These are phyloP conservation scores for Brachyistius frenatus DNA, from an alignment of 2,113 vertebrate genomes.

Conservation along the genomic window DNA sequence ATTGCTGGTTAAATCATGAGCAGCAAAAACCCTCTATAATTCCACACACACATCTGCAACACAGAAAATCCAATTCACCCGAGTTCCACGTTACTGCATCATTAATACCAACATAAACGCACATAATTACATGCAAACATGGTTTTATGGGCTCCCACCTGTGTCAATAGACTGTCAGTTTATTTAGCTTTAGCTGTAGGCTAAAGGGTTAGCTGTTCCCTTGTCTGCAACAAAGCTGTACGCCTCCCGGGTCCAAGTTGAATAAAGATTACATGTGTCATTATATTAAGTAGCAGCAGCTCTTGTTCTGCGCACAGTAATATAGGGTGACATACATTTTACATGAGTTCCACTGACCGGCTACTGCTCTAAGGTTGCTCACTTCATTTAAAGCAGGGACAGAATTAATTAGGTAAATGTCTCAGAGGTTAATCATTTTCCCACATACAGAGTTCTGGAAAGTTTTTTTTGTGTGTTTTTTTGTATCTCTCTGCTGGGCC, in stretches of 20 bases:
- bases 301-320: conserved; percentile 68
- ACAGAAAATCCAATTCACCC: conserved; percentile 36
- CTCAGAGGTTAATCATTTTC: conserved; percentile 80
- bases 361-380: conserved; percentile 70
- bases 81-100: conserved; percentile 44
- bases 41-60: conserved; percentile 20
- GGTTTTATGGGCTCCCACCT: conserved; percentile 62
- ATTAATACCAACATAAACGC: conserved; percentile 69
- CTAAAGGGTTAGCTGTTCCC: conserved; percentile 60
- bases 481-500: conserved; percentile 12
- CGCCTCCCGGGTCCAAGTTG: conserved; percentile 59
- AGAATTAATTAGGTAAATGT: conserved; percentile 81
- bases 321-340: conserved; percentile 79
- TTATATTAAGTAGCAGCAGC: conserved; percentile 72
- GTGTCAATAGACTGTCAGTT: conserved; percentile 72
- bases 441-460: conserved; percentile 12
- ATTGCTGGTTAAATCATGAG: neutral
- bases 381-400: conserved; percentile 75
- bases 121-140: conserved; percentile 60
- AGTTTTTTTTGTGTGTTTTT: conserved; percentile 13
- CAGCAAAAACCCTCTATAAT: neutral
- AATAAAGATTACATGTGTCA: conserved; percentile 81
- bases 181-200: conserved; percentile 65
- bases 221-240: conserved; percentile 47
- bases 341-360: conserved; percentile 73